Evolutionary conservation across 1,140 invertebrate species (phyloP).

Genomic region (Amyelois transitella): DNA sequence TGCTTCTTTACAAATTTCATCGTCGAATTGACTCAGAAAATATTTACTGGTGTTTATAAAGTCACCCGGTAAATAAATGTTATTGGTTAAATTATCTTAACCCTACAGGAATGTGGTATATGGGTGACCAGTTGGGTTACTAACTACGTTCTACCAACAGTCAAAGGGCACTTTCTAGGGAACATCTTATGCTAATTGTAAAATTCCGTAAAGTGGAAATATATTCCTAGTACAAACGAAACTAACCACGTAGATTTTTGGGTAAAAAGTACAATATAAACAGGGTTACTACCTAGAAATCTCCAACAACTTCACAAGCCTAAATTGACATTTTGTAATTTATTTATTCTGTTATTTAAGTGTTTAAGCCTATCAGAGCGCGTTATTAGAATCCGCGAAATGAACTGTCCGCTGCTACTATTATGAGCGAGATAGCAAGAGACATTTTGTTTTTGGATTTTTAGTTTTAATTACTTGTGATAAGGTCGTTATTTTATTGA

Average conservation of each 20-base stretch:
- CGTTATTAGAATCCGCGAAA: too few relatives aligned
- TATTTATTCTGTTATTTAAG: too few relatives aligned
- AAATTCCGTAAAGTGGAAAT: neutral
- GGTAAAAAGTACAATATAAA: neutral
- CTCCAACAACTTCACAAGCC: neutral
- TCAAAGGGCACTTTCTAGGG: constrained; percentile 66
- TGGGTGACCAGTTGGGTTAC: constrained; percentile 27
- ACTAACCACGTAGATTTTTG: neutral
- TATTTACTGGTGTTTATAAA: constrained; percentile 5
- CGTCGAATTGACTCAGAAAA: too few relatives aligned
- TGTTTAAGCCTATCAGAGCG: too few relatives aligned
- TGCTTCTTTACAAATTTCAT: too few relatives aligned
- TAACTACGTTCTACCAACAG: constrained; percentile 24
- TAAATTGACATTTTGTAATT: too few relatives aligned
- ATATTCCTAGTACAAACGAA: neutral
- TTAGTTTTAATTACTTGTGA: too few relatives aligned
- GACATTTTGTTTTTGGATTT: too few relatives aligned
- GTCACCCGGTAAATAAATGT: constrained; percentile 4
- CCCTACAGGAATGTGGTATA: constrained; percentile 65
- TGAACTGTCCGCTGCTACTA: too few relatives aligned
- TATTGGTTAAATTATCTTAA: constrained; percentile 40
- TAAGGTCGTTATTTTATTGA: too few relatives aligned
- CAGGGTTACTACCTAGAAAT: neutral
- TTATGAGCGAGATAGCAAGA: too few relatives aligned
- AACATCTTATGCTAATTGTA: constrained; percentile 23